A percentile compares a stretch with the other conserved stretches of the same genome.
phyloP scores from a whole-genome alignment of 2,888 invertebrate species.

The Drosophila bunnanda region DNA sequence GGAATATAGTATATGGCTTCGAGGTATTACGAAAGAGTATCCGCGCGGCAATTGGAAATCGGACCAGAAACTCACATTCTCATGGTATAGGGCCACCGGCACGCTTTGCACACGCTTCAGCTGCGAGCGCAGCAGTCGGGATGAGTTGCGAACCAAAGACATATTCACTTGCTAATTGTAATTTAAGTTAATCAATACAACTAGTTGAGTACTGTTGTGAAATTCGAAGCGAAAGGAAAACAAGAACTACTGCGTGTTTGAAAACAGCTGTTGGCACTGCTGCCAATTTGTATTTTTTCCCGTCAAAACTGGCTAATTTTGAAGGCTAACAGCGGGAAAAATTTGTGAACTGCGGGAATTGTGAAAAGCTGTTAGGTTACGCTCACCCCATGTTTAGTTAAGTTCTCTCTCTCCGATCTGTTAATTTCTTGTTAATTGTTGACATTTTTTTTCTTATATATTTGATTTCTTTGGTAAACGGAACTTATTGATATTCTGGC shows the following conservation, averaged over 20 bases:
- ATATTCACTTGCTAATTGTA: conserved; percentile 54
- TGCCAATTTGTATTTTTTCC: too few species aligned
- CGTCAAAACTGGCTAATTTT: too few species aligned
- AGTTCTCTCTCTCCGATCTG: too few species aligned
- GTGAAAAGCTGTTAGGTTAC: too few species aligned
- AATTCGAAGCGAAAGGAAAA: conserved; percentile 51
- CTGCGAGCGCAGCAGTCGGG: conserved; percentile 75
- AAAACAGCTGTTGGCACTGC: conserved; percentile 33
- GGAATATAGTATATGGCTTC: conserved; percentile 41
- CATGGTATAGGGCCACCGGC: conserved; percentile 89
- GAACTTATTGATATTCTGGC: too few species aligned
- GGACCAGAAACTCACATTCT: conserved; percentile 87
- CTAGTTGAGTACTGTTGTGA: conserved; percentile 60
- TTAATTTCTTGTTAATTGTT: too few species aligned
- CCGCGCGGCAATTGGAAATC: conserved; percentile 33
- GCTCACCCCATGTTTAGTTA: too few species aligned
- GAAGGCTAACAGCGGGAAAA: too few species aligned
- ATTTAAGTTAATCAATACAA: conserved; percentile 27
- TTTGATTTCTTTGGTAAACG: too few species aligned
- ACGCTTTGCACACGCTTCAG: conserved; percentile 84
- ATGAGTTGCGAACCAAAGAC: conserved; percentile 82
- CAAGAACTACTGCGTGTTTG: conserved; percentile 33
- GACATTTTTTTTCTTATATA: too few species aligned
- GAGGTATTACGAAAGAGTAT: conserved; percentile 68
- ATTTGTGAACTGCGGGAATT: too few species aligned